Evolutionary conservation across 2,113 vertebrate genomes (phyloP).

Genomic region (Eulacestoma nigropectus): DNA sequence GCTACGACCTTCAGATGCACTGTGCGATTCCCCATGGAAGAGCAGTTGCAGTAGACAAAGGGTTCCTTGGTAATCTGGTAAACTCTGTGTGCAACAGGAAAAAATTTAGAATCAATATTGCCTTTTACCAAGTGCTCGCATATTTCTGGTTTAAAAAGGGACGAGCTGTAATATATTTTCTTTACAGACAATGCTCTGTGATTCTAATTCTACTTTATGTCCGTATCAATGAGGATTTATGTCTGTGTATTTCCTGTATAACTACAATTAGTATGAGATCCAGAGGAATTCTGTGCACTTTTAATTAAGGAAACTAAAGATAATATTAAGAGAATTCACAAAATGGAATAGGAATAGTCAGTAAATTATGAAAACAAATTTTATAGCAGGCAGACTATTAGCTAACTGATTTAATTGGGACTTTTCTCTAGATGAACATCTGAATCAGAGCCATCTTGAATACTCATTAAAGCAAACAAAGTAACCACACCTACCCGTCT

Average conservation of each 20-base stretch:
- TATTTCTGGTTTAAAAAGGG: background rate
- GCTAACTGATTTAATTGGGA: background rate
- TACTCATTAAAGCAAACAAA: background rate
- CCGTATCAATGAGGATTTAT: background rate
- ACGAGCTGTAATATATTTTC: background rate
- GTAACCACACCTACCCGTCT: constrained; percentile 74
- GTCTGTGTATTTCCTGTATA: background rate
- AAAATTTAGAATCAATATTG: background rate
- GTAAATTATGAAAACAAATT: background rate
- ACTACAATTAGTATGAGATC: background rate
- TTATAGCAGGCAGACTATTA: background rate
- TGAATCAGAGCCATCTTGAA: background rate
- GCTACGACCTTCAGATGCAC: constrained; percentile 75
- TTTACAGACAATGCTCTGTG: background rate
- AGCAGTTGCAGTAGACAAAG: constrained; percentile 74
- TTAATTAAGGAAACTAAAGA: background rate
- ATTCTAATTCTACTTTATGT: background rate
- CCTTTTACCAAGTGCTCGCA: background rate
- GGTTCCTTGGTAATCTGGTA: constrained; percentile 75
- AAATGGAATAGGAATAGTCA: background rate
- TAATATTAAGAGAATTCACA: background rate
- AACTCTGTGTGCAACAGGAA: constrained; percentile 55
- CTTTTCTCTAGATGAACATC: background rate
- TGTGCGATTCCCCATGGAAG: constrained; percentile 69
- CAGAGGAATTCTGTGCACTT: background rate